A percentile compares a stretch with the other conserved stretches of the same genome.
Evolutionary conservation across 2,797 vertebrate species (phyloP).

Genomic region (Coregonus ussuriensis): DNA sequence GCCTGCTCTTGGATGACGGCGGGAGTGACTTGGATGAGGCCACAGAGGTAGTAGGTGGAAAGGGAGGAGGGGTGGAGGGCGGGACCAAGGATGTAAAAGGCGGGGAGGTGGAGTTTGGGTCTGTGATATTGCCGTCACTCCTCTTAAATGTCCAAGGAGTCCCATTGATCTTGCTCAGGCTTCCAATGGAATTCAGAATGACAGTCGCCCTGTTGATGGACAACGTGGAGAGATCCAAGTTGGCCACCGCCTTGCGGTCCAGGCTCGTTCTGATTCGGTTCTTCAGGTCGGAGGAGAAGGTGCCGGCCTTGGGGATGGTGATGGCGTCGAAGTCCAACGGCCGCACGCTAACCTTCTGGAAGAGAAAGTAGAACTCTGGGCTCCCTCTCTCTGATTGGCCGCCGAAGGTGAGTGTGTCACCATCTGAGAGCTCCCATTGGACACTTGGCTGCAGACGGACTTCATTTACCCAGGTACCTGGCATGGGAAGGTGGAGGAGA

Average conservation of each 20-base stretch:
- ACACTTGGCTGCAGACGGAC: slow-evolving; percentile 78
- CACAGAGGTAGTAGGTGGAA: slow-evolving; percentile 16
- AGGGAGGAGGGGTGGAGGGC: slow-evolving; percentile 63
- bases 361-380: slow-evolving; percentile 90
- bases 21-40: slow-evolving; percentile 41
- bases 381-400: slow-evolving; percentile 66
- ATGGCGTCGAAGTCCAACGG: slow-evolving; percentile 91
- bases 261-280: slow-evolving; percentile 77
- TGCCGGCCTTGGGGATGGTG: slow-evolving; percentile 83
- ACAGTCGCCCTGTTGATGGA: slow-evolving; percentile 82
- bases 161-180: slow-evolving; percentile 87
- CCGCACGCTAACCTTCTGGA: slow-evolving; percentile 89
- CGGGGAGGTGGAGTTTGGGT: slow-evolving; percentile 62
- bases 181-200: slow-evolving; percentile 92
- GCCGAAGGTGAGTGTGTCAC: slow-evolving; percentile 86
- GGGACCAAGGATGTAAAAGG: slow-evolving; percentile 46
- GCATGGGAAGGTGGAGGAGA: background rate
- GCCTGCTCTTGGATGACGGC: slow-evolving; percentile 76
- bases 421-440: slow-evolving; percentile 83
- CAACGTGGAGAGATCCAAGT: slow-evolving; percentile 73
- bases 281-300: slow-evolving; percentile 78
- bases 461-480: slow-evolving; percentile 90
- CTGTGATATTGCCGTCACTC: slow-evolving; percentile 53
- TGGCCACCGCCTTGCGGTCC: slow-evolving; percentile 65
- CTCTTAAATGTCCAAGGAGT: slow-evolving; percentile 83